A percentile compares a stretch with the other conserved stretches of the same genome.
Evolutionary conservation across 2,113 vertebrate species (phyloP).

Genomic region (Calyptommatus sinebrachiatus): DNA sequence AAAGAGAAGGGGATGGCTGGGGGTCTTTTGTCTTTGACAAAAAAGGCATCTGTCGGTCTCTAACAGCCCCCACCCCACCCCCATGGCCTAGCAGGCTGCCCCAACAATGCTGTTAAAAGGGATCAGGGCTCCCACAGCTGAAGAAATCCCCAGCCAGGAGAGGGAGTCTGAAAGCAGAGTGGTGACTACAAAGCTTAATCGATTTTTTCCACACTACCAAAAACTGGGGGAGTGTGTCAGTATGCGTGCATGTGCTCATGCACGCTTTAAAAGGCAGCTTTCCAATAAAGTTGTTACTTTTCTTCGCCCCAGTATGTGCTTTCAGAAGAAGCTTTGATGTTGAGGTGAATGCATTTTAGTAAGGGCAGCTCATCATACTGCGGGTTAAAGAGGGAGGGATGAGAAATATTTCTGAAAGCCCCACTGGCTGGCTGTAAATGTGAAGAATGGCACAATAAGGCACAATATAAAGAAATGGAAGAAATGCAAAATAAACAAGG

Average conservation of each 20-base stretch:
- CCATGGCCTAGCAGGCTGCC: conserved; percentile 56
- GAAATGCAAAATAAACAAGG: neutral
- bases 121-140: conserved; percentile 65
- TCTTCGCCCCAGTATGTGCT: conserved; percentile 43
- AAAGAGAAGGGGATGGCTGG: conserved; percentile 69
- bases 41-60: conserved; percentile 84
- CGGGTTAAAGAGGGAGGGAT: neutral
- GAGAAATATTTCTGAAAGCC: conserved; percentile 47
- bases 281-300: conserved; percentile 71
- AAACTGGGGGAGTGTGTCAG: conserved; percentile 19
- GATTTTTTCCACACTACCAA: conserved; percentile 67
- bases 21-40: conserved; percentile 85
- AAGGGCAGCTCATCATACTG: conserved; percentile 27
- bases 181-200: conserved; percentile 56
- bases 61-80: conserved; percentile 63
- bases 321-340: conserved; percentile 58
- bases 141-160: conserved; percentile 57
- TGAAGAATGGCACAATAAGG: conserved; percentile 9
- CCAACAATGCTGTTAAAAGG: conserved; percentile 72
- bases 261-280: conserved; percentile 23
- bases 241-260: neutral
- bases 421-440: conserved; percentile 42
- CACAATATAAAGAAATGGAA: neutral
- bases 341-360: conserved; percentile 50
- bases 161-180: conserved; percentile 51